Percentiles rank a stretch among this genome's conserved stretches.
These are phyloP conservation scores for Drosophila atroscutellata DNA, from an alignment of 2,888 invertebrate genomes.

Conservation along the genomic window DNA sequence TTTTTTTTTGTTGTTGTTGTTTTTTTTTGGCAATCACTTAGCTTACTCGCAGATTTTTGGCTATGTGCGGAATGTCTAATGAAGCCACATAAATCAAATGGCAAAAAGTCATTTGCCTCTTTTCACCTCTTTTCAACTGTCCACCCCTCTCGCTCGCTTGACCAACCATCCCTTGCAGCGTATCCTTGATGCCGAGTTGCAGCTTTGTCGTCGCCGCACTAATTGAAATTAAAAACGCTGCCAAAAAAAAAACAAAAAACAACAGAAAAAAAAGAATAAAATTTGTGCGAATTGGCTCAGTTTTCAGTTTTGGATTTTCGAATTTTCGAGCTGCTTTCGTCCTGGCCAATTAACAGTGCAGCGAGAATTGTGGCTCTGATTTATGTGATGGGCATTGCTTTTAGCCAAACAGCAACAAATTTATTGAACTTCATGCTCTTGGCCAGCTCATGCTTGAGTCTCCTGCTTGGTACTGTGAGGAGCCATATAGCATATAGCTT, in stretches of 20 bases:
- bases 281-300: constrained; percentile 18
- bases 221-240: constrained; percentile 77
- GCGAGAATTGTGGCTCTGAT: constrained; percentile 20
- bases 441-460: background rate
- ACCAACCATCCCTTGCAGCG: constrained; percentile 6
- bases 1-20: constrained; percentile 31
- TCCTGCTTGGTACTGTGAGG: background rate
- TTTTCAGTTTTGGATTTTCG: constrained; percentile 29
- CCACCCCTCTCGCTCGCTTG: constrained; percentile 11
- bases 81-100: constrained; percentile 84
- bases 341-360: constrained; percentile 16
- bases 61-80: constrained; percentile 80
- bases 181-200: constrained; percentile 3
- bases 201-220: constrained; percentile 56
- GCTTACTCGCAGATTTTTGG: constrained; percentile 32
- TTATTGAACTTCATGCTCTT: background rate
- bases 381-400: constrained; percentile 29
- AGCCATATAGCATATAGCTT: too few species aligned
- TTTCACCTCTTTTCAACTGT: constrained; percentile 13
- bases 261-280: background rate
- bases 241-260: constrained; percentile 40
- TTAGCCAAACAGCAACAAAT: background rate
- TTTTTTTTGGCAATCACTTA: constrained; percentile 69
- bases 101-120: constrained; percentile 35
- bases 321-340: background rate